Conservation (phyloP, 2,797 vertebrate genomes). For the Anableps anableps region DNA sequence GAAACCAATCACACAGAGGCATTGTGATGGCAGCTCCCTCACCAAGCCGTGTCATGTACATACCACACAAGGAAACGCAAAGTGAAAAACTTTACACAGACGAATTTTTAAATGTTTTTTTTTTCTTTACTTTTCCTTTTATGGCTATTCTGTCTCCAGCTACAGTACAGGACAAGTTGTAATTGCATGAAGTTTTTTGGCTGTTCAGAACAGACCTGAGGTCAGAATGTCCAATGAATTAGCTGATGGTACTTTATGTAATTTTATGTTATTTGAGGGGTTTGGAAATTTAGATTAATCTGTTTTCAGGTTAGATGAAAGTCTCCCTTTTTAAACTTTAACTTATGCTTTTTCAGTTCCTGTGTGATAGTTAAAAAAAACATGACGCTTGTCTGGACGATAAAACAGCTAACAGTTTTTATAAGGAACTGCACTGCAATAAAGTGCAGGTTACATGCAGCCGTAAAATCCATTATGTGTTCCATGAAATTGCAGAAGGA, state of each 20-base stretch:
- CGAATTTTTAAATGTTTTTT: background rate
- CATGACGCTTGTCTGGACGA: background rate
- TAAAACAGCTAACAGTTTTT: background rate
- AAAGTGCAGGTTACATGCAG: background rate
- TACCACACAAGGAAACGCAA: background rate
- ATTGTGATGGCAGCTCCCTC: background rate
- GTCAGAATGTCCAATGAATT: background rate
- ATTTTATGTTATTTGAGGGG: background rate
- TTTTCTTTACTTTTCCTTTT: background rate
- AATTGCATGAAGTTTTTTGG: background rate
- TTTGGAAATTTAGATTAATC: background rate
- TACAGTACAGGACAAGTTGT: background rate
- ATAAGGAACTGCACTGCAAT: background rate
- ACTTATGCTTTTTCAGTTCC: background rate
- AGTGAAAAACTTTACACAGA: background rate
- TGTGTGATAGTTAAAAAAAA: background rate
- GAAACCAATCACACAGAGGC: background rate
- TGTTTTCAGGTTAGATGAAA: background rate
- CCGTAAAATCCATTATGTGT: background rate
- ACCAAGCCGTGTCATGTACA: background rate
- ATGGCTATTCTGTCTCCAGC: no score
- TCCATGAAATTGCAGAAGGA: background rate
- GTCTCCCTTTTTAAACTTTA: background rate
- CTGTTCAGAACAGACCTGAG: constrained; percentile 2
- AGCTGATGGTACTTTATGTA: background rate